Evolutionary conservation across 2,888 invertebrate species (phyloP).

Genomic region (Meandrusa payeni): DNA sequence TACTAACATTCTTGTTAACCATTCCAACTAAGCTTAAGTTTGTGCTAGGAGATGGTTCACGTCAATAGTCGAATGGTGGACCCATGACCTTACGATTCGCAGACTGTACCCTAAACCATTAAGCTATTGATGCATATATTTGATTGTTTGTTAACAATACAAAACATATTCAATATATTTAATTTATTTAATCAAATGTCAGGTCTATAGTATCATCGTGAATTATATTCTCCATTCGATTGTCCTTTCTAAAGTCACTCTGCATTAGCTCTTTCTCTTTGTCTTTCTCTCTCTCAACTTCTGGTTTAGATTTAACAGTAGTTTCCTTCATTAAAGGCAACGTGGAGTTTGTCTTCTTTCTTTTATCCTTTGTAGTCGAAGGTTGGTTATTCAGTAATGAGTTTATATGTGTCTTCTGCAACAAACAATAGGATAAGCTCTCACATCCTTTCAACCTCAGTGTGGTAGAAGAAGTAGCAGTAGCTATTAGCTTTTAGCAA

Average conservation of each 20-base stretch:
- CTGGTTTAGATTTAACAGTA: slow-evolving; percentile 20
- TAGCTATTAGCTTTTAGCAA: too few species aligned
- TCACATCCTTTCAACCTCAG: too few species aligned
- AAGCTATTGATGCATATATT: too few species aligned
- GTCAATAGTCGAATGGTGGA: too few species aligned
- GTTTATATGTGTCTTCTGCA: slow-evolving; percentile 31
- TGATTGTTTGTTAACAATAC: too few species aligned
- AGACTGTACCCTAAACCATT: too few species aligned
- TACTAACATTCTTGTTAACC: too few species aligned
- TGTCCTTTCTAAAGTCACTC: slow-evolving; percentile 5
- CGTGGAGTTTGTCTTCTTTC: slow-evolving; percentile 41
- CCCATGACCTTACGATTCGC: too few species aligned
- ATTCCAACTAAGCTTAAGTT: too few species aligned
- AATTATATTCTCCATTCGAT: slow-evolving; percentile 32
- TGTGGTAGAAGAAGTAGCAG: too few species aligned
- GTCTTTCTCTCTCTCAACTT: slow-evolving; percentile 18
- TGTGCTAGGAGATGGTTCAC: too few species aligned
- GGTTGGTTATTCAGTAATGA: slow-evolving; percentile 31
- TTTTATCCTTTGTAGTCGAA: slow-evolving; percentile 46
- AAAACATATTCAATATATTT: too few species aligned
- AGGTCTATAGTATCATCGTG: slow-evolving; percentile 49
- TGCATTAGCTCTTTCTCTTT: slow-evolving; percentile 22
- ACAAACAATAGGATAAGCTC: slow-evolving; percentile 20
- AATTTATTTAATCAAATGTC: slow-evolving; percentile 52
- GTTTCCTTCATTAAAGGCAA: slow-evolving; percentile 28